Evolutionary conservation across 1,140 invertebrate genomes (phyloP).

Genomic region (Aricia agestis): DNA sequence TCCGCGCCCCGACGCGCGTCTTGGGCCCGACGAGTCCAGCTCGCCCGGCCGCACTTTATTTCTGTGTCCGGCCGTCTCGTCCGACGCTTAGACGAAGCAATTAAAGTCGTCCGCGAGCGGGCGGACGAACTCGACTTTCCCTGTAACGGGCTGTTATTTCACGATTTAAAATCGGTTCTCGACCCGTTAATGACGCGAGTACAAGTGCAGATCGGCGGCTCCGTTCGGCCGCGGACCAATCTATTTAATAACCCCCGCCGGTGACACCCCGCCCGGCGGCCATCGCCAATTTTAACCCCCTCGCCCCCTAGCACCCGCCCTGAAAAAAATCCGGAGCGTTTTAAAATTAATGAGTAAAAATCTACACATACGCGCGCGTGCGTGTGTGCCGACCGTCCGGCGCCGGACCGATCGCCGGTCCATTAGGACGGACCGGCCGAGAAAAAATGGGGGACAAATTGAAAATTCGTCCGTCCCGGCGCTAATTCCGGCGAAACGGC

Average conservation of each 20-base stretch:
- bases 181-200: slow-evolving; percentile 76
- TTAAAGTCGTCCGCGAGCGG: slow-evolving; percentile 54
- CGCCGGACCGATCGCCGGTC: slow-evolving; percentile 49
- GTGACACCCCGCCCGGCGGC: slow-evolving; percentile 72
- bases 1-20: slow-evolving; percentile 26
- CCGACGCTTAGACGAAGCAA: slow-evolving; percentile 60
- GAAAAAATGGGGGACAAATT: slow-evolving; percentile 69
- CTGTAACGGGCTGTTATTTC: slow-evolving; percentile 74
- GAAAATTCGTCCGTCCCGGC: slow-evolving; percentile 64
- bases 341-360: slow-evolving; percentile 79
- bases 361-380: slow-evolving; percentile 67
- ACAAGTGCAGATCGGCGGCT: slow-evolving; percentile 74
- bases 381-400: slow-evolving; percentile 48
- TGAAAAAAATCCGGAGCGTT: slow-evolving; percentile 77
- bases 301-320: slow-evolving; percentile 69
- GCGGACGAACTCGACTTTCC: slow-evolving; percentile 64
- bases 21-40: slow-evolving; percentile 25
- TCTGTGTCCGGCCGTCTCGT: slow-evolving; percentile 33
- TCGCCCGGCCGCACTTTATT: no score
- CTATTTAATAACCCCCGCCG: slow-evolving; percentile 76
- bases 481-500: slow-evolving; percentile 66
- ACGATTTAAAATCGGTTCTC: slow-evolving; percentile 76
- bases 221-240: slow-evolving; percentile 76
- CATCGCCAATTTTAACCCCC: slow-evolving; percentile 74
- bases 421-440: slow-evolving; percentile 64